A percentile compares a stretch with the other conserved stretches of the same genome.
Conservation (phyloP, 2,113 vertebrate genomes). For the Rhodinocichla rosea region DNA sequence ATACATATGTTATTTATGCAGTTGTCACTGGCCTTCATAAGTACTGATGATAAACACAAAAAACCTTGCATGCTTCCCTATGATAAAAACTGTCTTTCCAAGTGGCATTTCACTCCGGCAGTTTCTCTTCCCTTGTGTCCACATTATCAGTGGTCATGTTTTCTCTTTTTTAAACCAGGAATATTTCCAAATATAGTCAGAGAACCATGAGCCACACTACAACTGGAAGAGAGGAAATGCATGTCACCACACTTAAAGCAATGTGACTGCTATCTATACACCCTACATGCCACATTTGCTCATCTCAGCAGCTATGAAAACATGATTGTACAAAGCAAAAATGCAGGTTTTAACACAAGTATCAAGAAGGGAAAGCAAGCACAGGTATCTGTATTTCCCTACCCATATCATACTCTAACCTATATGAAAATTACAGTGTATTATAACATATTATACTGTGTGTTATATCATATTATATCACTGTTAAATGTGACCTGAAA, state of each 20-base stretch:
- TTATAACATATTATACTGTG: background rate
- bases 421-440: background rate
- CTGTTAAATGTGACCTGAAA: background rate
- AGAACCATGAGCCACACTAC: background rate
- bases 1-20: background rate
- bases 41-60: background rate
- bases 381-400: background rate
- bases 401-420: background rate
- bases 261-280: background rate
- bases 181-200: slow-evolving; percentile 28
- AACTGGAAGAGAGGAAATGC: background rate
- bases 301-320: background rate
- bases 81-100: background rate
- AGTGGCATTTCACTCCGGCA: background rate
- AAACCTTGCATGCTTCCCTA: background rate
- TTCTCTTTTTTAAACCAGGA: background rate
- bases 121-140: background rate
- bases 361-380: background rate
- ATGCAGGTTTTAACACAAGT: background rate
- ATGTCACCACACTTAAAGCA: background rate
- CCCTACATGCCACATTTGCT: background rate
- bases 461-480: background rate
- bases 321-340: background rate
- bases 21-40: background rate
- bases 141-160: background rate